These are phyloP conservation scores for Porites lobata DNA, from an alignment of 92 coral and sea anemone genomes.

Conservation along the genomic window DNA sequence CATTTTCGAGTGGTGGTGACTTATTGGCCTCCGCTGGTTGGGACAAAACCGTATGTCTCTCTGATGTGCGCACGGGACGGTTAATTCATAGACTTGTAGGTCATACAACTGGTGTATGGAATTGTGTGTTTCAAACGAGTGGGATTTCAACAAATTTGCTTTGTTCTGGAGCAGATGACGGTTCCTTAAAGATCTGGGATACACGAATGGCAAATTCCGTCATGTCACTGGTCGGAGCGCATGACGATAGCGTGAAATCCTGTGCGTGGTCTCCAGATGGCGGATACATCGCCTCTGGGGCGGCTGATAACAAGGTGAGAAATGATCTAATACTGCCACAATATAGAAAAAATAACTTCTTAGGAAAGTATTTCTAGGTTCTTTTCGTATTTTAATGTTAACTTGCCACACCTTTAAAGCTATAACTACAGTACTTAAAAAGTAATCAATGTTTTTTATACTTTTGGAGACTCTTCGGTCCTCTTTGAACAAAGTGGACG, in stretches of 20 bases:
- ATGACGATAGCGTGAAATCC: slow-evolving; percentile 90
- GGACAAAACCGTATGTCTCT: slow-evolving; percentile 84
- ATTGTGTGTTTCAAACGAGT: slow-evolving; percentile 85
- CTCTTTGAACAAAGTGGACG: neutral
- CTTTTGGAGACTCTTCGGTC: too few species aligned
- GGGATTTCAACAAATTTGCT: slow-evolving; percentile 61
- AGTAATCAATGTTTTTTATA: neutral
- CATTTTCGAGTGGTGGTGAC: slow-evolving; percentile 82
- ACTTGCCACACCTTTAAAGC: neutral
- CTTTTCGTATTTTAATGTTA: neutral
- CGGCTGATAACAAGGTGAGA: slow-evolving; percentile 91
- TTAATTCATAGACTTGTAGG: slow-evolving; percentile 66
- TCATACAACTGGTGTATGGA: slow-evolving; percentile 98
- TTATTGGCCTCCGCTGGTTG: slow-evolving; percentile 91
- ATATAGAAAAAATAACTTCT: neutral
- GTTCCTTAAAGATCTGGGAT: slow-evolving; percentile 95
- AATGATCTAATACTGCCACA: neutral
- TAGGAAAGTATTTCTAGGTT: neutral
- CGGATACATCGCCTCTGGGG: slow-evolving; percentile 89
- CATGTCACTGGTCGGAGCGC: slow-evolving; percentile 93
- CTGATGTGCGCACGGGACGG: slow-evolving; percentile 85
- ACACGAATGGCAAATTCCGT: slow-evolving; percentile 77
- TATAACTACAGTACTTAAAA: neutral
- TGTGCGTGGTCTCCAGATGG: slow-evolving; percentile 95
- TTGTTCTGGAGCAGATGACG: slow-evolving; percentile 98